These are phyloP conservation scores for Dermochelys coriacea DNA, from an alignment of 2,797 vertebrate species.

Conservation along the genomic window DNA sequence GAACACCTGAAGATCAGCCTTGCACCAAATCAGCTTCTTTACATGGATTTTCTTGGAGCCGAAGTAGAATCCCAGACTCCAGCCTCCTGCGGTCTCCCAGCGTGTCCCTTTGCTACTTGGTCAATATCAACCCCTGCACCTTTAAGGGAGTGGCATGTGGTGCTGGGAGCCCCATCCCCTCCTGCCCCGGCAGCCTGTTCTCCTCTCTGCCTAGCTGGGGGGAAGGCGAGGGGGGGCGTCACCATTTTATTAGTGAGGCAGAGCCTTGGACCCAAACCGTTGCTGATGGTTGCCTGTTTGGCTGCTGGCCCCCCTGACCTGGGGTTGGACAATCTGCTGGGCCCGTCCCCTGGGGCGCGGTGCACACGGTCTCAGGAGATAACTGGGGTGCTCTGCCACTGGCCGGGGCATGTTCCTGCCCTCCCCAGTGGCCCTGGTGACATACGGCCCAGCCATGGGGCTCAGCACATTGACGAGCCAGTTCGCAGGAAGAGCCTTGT, in stretches of 20 bases:
- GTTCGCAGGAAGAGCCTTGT: background rate
- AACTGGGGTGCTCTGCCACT: background rate
- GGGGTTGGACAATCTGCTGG: background rate
- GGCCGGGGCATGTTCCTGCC: background rate
- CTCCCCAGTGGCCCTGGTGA: no score
- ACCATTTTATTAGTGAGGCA: no score
- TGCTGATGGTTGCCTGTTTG: no score
- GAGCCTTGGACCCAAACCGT: background rate
- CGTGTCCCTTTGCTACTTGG: background rate
- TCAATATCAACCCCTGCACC: no score
- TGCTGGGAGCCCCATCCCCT: background rate
- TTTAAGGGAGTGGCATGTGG: no score
- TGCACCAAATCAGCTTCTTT: background rate
- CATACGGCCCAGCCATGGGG: fast-evolving
- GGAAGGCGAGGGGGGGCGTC: no score
- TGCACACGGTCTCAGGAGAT: background rate
- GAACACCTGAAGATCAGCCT: background rate
- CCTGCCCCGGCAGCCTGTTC: no score
- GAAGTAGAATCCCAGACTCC: background rate
- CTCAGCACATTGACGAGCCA: fast-evolving
- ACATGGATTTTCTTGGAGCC: background rate
- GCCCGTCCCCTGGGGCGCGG: background rate
- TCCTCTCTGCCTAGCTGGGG: background rate
- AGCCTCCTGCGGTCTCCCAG: background rate
- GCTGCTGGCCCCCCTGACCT: no score